Percentiles rank a stretch among this genome's conserved stretches.
phyloP scores from a whole-genome alignment of 2,113 vertebrate genomes.

The Protobothrops mucrosquamatus region DNA sequence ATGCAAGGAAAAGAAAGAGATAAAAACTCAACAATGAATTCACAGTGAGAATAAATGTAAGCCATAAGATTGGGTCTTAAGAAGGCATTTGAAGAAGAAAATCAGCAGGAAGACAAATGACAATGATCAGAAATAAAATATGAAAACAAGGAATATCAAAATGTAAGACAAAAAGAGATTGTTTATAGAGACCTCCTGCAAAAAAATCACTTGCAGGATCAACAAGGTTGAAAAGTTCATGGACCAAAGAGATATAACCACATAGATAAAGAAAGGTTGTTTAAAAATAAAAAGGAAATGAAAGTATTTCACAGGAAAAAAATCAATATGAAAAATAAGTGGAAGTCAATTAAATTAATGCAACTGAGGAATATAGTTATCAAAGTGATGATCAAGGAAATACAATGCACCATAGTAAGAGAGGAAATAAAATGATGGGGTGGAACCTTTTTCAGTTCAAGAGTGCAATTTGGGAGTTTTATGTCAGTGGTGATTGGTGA shows the following conservation, averaged over 20 bases:
- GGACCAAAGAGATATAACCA: neutral
- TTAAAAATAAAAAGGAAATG: neutral
- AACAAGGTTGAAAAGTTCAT: neutral
- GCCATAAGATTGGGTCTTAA: neutral
- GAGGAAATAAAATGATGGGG: neutral
- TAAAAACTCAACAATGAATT: neutral
- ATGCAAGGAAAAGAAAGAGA: neutral
- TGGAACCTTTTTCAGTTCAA: neutral
- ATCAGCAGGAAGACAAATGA: neutral
- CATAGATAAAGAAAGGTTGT: neutral
- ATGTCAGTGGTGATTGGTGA: neutral
- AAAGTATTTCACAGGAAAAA: neutral
- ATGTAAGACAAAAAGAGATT: neutral
- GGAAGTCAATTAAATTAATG: neutral
- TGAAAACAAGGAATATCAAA: neutral
- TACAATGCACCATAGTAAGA: neutral
- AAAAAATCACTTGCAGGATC: neutral
- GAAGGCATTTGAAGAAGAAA: neutral
- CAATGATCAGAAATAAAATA: neutral
- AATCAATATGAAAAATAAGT: neutral
- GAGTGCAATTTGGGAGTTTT: neutral
- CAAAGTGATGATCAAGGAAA: neutral
- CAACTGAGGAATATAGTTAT: too few species aligned
- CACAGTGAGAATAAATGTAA: neutral
- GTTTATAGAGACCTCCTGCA: neutral